These are phyloP conservation scores for Caenorhabditis remanei DNA, from an alignment of 1,140 invertebrate species.

Conservation along the genomic window DNA sequence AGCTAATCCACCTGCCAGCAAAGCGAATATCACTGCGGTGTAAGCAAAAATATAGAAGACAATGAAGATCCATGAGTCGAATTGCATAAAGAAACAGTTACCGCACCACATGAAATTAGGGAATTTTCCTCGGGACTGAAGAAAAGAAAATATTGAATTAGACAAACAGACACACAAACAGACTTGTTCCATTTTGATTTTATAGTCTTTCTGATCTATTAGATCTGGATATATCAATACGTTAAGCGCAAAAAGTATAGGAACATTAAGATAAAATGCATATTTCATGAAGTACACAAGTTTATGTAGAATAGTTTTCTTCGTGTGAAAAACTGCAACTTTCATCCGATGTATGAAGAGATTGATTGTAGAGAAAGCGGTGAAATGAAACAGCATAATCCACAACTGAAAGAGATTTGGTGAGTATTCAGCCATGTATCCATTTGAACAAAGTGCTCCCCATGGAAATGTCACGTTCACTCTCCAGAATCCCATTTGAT, in stretches of 20 bases:
- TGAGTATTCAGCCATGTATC: background rate
- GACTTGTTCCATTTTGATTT: background rate
- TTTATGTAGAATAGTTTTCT: background rate
- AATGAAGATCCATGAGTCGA: background rate
- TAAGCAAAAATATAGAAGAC: background rate
- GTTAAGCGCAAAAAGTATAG: background rate
- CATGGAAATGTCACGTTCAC: background rate
- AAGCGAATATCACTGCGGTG: background rate
- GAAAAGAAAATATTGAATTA: too few relatives aligned
- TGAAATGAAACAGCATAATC: background rate
- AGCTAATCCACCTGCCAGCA: background rate
- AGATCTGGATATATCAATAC: background rate
- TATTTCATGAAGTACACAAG: background rate
- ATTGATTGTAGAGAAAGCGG: background rate
- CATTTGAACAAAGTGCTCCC: background rate
- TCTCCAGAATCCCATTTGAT: background rate
- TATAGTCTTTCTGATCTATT: background rate
- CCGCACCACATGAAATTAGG: constrained; percentile 2
- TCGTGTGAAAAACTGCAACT: background rate
- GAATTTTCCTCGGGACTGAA: background rate
- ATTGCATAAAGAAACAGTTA: background rate
- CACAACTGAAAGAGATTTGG: background rate
- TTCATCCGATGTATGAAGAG: background rate
- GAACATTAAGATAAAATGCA: background rate
- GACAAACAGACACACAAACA: too few relatives aligned